phyloP scores from a whole-genome alignment of 2,113 vertebrate species.

The Montifringilla adamsi region DNA sequence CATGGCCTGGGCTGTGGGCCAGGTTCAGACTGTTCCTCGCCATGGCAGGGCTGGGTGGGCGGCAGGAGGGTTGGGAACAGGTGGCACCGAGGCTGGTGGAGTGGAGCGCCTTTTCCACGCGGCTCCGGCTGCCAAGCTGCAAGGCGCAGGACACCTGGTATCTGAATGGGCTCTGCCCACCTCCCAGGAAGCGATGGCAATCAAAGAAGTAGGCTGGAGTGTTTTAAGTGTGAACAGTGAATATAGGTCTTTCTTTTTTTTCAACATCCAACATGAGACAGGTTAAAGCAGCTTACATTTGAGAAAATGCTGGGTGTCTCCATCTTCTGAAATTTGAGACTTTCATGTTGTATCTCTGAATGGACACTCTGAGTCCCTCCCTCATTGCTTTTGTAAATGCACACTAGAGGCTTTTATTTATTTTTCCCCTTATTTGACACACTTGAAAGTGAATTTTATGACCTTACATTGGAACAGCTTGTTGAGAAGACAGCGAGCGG shows the following conservation, averaged over 20 bases:
- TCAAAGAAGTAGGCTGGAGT: neutral
- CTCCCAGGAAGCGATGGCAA: neutral
- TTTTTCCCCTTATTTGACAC: neutral
- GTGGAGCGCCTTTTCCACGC: neutral
- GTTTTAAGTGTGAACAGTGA: neutral
- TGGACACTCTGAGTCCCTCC: neutral
- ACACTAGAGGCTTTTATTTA: neutral
- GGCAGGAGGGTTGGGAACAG: neutral
- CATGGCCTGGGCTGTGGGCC: neutral
- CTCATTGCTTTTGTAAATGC: neutral
- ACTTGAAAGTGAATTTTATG: slow-evolving; percentile 1
- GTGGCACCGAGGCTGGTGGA: neutral
- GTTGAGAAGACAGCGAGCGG: neutral
- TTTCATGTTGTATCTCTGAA: neutral
- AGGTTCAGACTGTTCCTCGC: slow-evolving; percentile 30
- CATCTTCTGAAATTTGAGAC: neutral
- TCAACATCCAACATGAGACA: neutral
- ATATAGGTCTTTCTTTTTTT: neutral
- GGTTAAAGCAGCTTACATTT: neutral
- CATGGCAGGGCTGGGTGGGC: neutral
- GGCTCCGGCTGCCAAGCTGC: neutral
- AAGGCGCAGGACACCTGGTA: neutral
- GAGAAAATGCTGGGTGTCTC: neutral
- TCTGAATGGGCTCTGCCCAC: slow-evolving; percentile 1
- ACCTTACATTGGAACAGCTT: slow-evolving; percentile 9